A percentile compares a stretch with the other conserved stretches of the same genome.
Evolutionary conservation across 2,797 vertebrate genomes (phyloP).

Genomic region (Nothura maculosa): DNA sequence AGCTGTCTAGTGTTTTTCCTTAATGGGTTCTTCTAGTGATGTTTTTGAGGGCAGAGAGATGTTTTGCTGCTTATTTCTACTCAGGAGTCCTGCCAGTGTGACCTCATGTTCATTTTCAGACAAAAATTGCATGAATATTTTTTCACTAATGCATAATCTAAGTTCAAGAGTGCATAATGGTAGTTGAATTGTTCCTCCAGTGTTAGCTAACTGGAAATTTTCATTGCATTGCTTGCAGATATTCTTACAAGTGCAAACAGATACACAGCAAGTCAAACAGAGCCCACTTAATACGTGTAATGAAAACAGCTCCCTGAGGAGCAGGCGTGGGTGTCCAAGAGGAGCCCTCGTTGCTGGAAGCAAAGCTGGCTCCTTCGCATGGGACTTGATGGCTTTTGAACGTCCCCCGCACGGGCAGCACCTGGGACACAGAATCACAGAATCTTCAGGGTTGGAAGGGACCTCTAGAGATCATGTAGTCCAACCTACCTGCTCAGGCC

Average conservation of each 20-base stretch:
- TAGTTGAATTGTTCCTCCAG: slow-evolving; percentile 3
- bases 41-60: slow-evolving; percentile 49
- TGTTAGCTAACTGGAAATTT: neutral
- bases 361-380: neutral
- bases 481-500: too few relatives aligned
- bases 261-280: neutral
- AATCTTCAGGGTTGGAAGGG: too few relatives aligned
- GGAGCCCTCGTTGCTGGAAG: neutral
- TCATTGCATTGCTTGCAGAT: neutral
- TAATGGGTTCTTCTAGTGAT: neutral
- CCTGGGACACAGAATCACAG: too few relatives aligned
- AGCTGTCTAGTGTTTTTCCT: neutral
- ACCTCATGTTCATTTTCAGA: slow-evolving; percentile 40
- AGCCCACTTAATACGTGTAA: neutral
- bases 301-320: neutral
- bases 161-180: slow-evolving; percentile 4
- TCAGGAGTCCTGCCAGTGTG: neutral
- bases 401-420: neutral
- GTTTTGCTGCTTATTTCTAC: slow-evolving; percentile 28
- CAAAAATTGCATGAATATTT: slow-evolving; percentile 43
- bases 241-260: neutral
- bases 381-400: neutral
- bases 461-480: too few relatives aligned
- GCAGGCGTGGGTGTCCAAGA: neutral
- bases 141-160: neutral